These are phyloP conservation scores for Gambelia wislizenii DNA, from an alignment of 2,797 vertebrate genomes.

Conservation along the genomic window DNA sequence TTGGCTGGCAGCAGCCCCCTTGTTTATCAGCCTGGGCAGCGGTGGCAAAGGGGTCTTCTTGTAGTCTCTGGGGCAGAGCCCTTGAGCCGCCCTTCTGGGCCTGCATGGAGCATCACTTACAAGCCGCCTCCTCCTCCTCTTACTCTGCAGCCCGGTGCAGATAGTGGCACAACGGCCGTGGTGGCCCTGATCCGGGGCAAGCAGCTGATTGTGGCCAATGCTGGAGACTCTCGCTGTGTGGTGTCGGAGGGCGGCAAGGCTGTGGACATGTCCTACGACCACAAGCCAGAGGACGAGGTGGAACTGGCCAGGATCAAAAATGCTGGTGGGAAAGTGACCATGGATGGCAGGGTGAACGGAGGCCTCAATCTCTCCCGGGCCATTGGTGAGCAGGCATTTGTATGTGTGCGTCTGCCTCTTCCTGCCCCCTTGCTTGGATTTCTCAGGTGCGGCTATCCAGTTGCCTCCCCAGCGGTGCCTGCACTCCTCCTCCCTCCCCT, in stretches of 20 bases:
- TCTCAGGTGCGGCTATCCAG: too few species aligned
- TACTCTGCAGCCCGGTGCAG: slow-evolving; percentile 90
- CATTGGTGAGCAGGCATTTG: slow-evolving; percentile 88
- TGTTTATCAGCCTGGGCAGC: too few species aligned
- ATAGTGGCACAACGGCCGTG: slow-evolving; percentile 96
- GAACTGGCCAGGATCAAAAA: slow-evolving; percentile 97
- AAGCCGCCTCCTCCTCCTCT: not conserved
- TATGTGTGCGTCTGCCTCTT: not conserved
- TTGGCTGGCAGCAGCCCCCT: not conserved
- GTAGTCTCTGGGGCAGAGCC: too few species aligned
- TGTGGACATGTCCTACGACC: slow-evolving; percentile 97
- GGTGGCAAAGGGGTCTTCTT: not conserved
- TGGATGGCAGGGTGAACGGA: slow-evolving; percentile 97
- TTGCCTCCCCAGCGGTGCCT: too few species aligned
- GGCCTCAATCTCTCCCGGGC: slow-evolving; percentile 98
- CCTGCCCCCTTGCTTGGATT: not conserved
- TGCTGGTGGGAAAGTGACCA: slow-evolving; percentile 96
- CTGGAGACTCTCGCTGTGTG: slow-evolving; percentile 97
- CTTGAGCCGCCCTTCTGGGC: not conserved
- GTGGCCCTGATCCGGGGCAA: slow-evolving; percentile 96
- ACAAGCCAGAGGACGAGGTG: slow-evolving; percentile 97
- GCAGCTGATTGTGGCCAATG: slow-evolving; percentile 97
- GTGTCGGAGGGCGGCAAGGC: slow-evolving; percentile 94
- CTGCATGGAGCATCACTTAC: not conserved
- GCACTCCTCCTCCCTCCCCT: not conserved